These are phyloP conservation scores for Todiramphus saurophagus DNA, from an alignment of 2,113 vertebrate species.

Conservation along the genomic window DNA sequence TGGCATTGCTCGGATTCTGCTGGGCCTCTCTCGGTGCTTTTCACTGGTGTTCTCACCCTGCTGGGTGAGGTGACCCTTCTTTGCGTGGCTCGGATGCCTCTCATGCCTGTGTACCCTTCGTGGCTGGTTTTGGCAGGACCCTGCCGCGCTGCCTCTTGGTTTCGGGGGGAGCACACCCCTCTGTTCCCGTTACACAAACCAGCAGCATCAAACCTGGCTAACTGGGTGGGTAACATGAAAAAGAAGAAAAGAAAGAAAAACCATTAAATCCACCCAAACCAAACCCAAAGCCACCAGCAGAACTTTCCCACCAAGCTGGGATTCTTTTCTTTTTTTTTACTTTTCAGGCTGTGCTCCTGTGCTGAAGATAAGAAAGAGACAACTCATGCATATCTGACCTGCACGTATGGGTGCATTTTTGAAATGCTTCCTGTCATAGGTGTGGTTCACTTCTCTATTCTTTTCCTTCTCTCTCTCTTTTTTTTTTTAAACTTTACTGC, in stretches of 20 bases:
- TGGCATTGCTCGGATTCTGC: fast-evolving
- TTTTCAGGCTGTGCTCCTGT: background rate
- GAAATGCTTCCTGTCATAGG: constrained; percentile 53
- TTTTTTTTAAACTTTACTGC: background rate
- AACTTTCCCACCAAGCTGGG: background rate
- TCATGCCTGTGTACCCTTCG: fast-evolving
- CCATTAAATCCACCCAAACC: background rate
- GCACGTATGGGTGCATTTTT: constrained; percentile 14
- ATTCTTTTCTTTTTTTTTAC: background rate
- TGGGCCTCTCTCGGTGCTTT: background rate
- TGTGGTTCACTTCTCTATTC: constrained; percentile 37
- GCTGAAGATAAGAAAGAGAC: background rate
- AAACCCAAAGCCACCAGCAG: background rate
- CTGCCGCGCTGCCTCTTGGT: fast-evolving
- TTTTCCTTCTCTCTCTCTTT: background rate
- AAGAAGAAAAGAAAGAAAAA: background rate
- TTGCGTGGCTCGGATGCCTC: background rate
- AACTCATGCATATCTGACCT: background rate
- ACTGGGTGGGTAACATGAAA: background rate
- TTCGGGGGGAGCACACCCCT: background rate
- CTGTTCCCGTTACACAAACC: background rate
- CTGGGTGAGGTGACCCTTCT: background rate
- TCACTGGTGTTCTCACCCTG: background rate
- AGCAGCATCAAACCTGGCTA: background rate
- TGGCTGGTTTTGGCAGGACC: background rate